Evolutionary conservation across 2,113 vertebrate species (phyloP).

Genomic region (Prolemur simus): DNA sequence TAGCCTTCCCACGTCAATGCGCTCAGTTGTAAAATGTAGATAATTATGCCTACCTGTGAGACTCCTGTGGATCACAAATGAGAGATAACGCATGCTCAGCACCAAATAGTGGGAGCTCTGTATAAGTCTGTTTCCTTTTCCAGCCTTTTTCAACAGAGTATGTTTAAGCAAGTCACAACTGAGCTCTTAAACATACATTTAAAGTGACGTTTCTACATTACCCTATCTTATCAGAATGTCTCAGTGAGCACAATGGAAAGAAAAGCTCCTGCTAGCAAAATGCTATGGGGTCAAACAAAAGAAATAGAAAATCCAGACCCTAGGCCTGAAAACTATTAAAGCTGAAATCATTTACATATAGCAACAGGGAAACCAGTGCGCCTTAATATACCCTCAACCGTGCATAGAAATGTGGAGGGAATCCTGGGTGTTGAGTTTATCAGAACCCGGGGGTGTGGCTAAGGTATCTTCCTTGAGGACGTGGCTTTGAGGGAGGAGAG

Average conservation of each 20-base stretch:
- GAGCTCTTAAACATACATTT: neutral
- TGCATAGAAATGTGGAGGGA: neutral
- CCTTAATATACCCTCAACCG: neutral
- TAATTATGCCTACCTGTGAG: neutral
- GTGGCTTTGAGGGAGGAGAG: neutral
- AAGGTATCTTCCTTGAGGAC: neutral
- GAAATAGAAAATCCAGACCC: neutral
- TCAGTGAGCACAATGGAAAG: neutral
- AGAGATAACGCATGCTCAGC: neutral
- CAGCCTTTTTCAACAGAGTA: neutral
- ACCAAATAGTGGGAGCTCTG: neutral
- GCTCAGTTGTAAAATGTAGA: constrained; percentile 5
- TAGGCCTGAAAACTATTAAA: neutral
- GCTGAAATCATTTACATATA: neutral
- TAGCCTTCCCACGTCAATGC: constrained; percentile 49
- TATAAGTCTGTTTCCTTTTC: neutral
- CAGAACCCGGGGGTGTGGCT: rapidly evolving
- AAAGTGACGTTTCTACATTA: neutral
- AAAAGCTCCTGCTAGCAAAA: neutral
- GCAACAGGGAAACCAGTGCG: neutral
- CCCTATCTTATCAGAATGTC: neutral
- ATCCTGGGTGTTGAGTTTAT: rapidly evolving
- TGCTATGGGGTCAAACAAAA: neutral
- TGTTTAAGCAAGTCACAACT: neutral
- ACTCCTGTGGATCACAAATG: neutral